Conservation (phyloP, 2,113 vertebrate genomes). For the Willisornis vidua region DNA sequence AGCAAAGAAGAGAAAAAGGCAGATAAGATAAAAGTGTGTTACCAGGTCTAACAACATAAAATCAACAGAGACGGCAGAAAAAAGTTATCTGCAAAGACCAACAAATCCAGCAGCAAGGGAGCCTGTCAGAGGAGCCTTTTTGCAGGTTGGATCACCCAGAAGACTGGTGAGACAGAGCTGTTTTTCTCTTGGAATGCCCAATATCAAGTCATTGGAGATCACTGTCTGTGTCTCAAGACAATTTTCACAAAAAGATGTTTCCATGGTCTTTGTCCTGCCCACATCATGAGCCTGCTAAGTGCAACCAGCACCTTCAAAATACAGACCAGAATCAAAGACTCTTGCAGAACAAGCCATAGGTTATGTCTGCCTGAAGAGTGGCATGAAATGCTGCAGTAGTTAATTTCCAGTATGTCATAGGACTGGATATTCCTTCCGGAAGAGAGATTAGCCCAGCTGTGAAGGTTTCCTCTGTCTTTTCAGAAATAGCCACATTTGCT, state of each 20-base stretch:
- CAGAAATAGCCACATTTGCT: background rate
- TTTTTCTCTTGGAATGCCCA: background rate
- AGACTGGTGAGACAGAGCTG: background rate
- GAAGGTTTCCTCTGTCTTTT: background rate
- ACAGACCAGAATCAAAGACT: background rate
- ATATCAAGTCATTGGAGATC: background rate
- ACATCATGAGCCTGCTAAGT: background rate
- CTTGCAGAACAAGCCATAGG: background rate
- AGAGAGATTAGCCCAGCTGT: background rate
- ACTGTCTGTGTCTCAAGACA: background rate
- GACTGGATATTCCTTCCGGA: background rate
- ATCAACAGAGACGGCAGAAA: constrained; percentile 26
- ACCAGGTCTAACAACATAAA: constrained; percentile 42
- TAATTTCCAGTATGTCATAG: background rate
- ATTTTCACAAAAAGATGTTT: background rate
- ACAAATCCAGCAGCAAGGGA: background rate
- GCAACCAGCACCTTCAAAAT: background rate
- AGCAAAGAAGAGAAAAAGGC: constrained; percentile 53
- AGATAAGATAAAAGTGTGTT: constrained; percentile 68
- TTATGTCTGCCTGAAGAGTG: background rate
- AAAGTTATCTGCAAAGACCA: constrained; percentile 17
- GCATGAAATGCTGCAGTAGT: background rate
- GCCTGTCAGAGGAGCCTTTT: background rate
- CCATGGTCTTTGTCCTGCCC: background rate
- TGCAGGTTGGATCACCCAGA: background rate